Conservation (phyloP, 2,888 invertebrate genomes). For the Epistrophe eligans region DNA sequence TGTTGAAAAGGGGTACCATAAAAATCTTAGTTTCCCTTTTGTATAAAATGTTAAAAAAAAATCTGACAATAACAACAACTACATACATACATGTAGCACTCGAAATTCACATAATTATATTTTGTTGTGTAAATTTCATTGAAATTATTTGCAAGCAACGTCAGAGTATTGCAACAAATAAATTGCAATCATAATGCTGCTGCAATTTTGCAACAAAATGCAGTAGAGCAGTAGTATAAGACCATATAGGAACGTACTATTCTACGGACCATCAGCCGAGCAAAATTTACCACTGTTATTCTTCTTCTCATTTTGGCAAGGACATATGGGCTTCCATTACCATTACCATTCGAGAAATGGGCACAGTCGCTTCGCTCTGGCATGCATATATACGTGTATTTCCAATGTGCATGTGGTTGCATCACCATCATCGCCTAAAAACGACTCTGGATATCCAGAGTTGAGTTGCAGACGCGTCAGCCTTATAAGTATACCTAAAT, state of each 20-base stretch:
- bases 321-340: slow-evolving; percentile 72
- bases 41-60: neutral
- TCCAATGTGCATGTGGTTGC: slow-evolving; percentile 72
- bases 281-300: slow-evolving; percentile 34
- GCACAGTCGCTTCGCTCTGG: slow-evolving; percentile 36
- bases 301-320: slow-evolving; percentile 69
- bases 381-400: slow-evolving; percentile 60
- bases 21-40: slow-evolving; percentile 19
- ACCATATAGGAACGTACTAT: neutral
- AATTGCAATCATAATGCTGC: slow-evolving; percentile 73
- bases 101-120: slow-evolving; percentile 57
- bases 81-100: slow-evolving; percentile 19
- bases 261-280: neutral
- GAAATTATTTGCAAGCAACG: slow-evolving; percentile 68
- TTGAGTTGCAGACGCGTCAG: slow-evolving; percentile 29
- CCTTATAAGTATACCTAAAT: neutral
- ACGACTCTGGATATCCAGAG: slow-evolving; percentile 33
- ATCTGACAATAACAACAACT: neutral
- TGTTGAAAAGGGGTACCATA: slow-evolving; percentile 20
- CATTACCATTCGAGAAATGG: slow-evolving; percentile 70
- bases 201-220: slow-evolving; percentile 39
- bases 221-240: neutral
- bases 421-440: slow-evolving; percentile 72
- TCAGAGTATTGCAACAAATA: slow-evolving; percentile 73
- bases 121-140: slow-evolving; percentile 37